Conservation (phyloP, 2,888 invertebrate genomes). For the Papilio gigon region DNA sequence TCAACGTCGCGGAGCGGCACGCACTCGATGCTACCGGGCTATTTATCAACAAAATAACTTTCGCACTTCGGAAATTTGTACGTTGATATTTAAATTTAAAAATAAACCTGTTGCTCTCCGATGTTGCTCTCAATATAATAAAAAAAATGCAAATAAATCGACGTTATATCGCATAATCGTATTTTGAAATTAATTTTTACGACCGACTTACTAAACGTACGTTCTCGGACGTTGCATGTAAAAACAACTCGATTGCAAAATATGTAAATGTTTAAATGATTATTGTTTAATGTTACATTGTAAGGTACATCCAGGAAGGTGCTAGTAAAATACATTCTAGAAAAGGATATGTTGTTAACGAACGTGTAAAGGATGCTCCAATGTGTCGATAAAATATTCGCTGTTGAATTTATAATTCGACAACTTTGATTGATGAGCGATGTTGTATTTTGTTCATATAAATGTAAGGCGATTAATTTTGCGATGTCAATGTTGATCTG, state of each 20-base stretch:
- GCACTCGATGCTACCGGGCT: conserved; percentile 24
- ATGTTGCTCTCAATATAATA: neutral
- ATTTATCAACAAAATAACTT: conserved; percentile 22
- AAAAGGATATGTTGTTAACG: conserved; percentile 3
- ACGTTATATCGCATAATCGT: no score
- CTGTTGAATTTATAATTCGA: conserved; percentile 16
- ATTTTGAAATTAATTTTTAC: no score
- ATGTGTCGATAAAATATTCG: conserved; percentile 4
- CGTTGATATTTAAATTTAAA: conserved; percentile 1
- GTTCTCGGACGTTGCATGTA: neutral
- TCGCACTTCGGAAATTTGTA: conserved; percentile 24
- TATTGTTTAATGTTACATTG: neutral
- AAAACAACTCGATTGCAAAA: neutral
- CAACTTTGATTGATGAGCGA: conserved; percentile 19
- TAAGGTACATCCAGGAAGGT: neutral
- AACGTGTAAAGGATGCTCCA: neutral
- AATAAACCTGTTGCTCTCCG: conserved; percentile 1
- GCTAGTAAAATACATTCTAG: conserved; percentile 2
- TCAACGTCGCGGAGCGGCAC: conserved; percentile 5
- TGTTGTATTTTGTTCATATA: conserved; percentile 8
- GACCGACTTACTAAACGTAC: no score
- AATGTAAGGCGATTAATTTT: conserved; percentile 13
- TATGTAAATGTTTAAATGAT: neutral
- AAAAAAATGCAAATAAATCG: no score
- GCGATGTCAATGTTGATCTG: conserved; percentile 1